Base-by-base conservation (phyloP, 2,888 invertebrate species). In the Euproctis similis region DNA sequence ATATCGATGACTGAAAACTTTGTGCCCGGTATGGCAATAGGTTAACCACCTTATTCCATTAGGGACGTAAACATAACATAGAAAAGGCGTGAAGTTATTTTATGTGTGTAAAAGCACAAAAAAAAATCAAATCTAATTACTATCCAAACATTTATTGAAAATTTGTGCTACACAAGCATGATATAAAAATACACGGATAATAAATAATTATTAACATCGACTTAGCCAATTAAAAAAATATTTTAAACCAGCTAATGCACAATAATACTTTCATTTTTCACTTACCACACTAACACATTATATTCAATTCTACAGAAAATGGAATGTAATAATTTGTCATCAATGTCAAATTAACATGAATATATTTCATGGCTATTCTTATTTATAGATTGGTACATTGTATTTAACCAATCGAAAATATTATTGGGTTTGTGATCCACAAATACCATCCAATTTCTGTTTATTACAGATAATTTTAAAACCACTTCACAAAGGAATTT, bases 121-220 rank as follows among this genome's bases (percentile, higher is more conserved):
- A 11, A n/a, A 25, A 38, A 14, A 14, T 41, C 19, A 41, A 42
- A 32, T 4, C 34, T 20, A 17, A 21, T 31, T 43, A 56, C 46
- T 53, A 65, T 70, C 71, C 74, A 80, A 81, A 80, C 77, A 80
- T 84, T 81, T 82, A 82, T 76, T 84, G 77, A 76, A 77, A 75
- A 78, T 84, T 82, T 84, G 82, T 84, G 82, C 82, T 81, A 82
- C 81, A 80, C 61, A 82, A 82, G 82, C 82, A 69, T 80, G 66
- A 76, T 84, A 81, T 76, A 84, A 84, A 82, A 84, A 84, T 81
- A 82, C 78, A 75, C n/a, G n/a, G n/a, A n/a, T 67, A 75, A 80
- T 70, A 78, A n/a, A 80, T 82, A 81, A 82, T 81, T 82, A 82
- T 81, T 70, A 80, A 81, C 74, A 69, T 68, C 57, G 65, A 77